Conservation (phyloP, 2,113 vertebrate species). For the Saimiri boliviensis region DNA sequence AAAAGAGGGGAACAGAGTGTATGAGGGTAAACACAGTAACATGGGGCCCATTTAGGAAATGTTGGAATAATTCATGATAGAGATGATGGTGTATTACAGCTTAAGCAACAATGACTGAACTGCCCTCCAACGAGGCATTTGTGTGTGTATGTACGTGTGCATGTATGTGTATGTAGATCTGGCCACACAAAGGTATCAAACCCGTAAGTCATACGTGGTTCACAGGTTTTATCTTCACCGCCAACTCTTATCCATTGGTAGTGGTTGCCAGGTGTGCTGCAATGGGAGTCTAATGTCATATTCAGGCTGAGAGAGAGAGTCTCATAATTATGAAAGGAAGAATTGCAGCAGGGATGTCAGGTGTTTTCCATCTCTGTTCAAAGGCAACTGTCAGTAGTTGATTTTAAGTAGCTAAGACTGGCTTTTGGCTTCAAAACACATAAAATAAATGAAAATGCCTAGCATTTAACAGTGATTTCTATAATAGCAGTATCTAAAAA, state of each 20-base stretch:
- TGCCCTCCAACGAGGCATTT: neutral
- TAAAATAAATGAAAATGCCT: slow-evolving; percentile 20
- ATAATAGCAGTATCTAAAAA: slow-evolving; percentile 6
- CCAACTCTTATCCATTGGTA: neutral
- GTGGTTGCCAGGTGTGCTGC: neutral
- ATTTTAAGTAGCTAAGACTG: slow-evolving; percentile 33
- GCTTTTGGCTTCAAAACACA: slow-evolving; percentile 44
- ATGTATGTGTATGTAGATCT: neutral
- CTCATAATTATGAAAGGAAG: neutral
- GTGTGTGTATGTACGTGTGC: neutral
- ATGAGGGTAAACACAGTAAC: neutral
- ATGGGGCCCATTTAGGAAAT: neutral
- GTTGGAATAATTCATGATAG: neutral
- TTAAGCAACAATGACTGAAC: neutral
- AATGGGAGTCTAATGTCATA: neutral
- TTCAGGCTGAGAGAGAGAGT: neutral
- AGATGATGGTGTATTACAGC: neutral
- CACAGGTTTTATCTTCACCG: neutral
- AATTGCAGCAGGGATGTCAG: neutral
- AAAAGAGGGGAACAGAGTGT: neutral
- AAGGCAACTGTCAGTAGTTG: neutral
- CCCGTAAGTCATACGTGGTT: neutral
- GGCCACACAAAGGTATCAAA: neutral
- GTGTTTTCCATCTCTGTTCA: neutral
- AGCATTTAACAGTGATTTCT: slow-evolving; percentile 43